Conservation (phyloP, 2,888 invertebrate species). For the Leptopilina syphax region DNA sequence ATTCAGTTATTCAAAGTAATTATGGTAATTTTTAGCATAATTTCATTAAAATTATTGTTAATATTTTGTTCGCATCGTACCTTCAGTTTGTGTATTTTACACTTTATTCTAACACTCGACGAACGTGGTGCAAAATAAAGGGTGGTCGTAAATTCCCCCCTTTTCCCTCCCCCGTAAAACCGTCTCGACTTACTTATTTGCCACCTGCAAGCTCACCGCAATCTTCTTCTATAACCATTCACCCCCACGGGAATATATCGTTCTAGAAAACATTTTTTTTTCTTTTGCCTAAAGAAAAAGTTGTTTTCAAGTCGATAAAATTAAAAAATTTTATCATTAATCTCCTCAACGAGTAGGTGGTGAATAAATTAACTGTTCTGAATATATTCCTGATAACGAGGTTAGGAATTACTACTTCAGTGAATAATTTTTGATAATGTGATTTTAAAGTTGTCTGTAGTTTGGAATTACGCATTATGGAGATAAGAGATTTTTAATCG, state of each 20-base stretch:
- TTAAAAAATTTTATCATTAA: background rate
- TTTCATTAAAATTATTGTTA: background rate
- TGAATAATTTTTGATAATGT: no score
- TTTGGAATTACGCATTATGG: no score
- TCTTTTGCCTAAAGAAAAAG: background rate
- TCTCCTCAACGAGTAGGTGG: no score
- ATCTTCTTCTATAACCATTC: constrained; percentile 6
- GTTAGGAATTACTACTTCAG: no score
- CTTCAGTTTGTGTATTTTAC: background rate
- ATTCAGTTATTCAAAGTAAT: no score
- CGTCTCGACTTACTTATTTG: constrained; percentile 15
- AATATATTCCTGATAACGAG: no score
- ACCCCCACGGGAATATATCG: background rate
- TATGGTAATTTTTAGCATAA: no score
- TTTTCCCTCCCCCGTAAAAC: background rate
- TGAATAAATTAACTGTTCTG: no score
- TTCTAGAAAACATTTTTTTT: background rate
- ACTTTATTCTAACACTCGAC: constrained; percentile 5
- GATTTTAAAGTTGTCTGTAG: no score
- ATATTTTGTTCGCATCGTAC: background rate
- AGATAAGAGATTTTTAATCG: no score
- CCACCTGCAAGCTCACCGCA: constrained; percentile 12
- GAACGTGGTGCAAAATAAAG: background rate
- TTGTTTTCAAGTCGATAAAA: background rate
- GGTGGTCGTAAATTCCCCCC: constrained; percentile 2